Evolutionary conservation across 2,797 vertebrate species (phyloP).

Genomic region (Pelochelys cantorii): DNA sequence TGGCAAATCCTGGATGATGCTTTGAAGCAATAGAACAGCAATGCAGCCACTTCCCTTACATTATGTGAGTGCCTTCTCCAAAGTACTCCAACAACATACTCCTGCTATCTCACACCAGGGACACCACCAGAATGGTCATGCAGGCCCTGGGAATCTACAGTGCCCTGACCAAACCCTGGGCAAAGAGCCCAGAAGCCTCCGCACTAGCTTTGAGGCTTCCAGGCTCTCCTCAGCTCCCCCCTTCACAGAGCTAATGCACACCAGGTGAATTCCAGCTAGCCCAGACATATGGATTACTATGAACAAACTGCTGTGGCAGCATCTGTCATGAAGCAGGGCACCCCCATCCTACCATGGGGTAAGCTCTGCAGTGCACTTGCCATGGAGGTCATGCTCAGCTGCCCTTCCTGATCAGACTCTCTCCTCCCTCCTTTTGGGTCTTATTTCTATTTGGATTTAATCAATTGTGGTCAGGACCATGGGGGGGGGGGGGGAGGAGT

Average conservation of each 20-base stretch:
- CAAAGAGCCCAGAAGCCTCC: slow-evolving; percentile 21
- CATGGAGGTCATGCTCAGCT: neutral
- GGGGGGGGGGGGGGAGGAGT: no score
- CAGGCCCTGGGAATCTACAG: slow-evolving; percentile 87
- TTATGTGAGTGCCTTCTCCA: slow-evolving; percentile 92
- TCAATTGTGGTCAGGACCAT: slow-evolving; percentile 4
- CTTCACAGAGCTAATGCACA: slow-evolving; percentile 47
- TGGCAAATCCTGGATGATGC: slow-evolving; percentile 83
- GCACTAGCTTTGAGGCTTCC: neutral
- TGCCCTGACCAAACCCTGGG: slow-evolving; percentile 75
- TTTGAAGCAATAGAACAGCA: slow-evolving; percentile 90
- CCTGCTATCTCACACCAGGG: slow-evolving; percentile 89
- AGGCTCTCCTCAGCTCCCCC: neutral
- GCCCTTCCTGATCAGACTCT: neutral
- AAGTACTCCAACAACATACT: slow-evolving; percentile 93
- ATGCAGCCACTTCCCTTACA: slow-evolving; percentile 86
- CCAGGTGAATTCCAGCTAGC: slow-evolving; percentile 72
- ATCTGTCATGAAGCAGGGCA: neutral
- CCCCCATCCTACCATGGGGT: neutral
- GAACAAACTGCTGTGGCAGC: neutral
- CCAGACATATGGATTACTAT: neutral
- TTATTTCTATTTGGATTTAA: slow-evolving; percentile 78
- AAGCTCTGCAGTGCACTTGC: neutral
- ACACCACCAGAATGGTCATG: slow-evolving; percentile 91
- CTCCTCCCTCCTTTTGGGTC: slow-evolving; percentile 34